Conservation (phyloP, 2,888 invertebrate genomes). For the Ophonus ardosiacus region DNA sequence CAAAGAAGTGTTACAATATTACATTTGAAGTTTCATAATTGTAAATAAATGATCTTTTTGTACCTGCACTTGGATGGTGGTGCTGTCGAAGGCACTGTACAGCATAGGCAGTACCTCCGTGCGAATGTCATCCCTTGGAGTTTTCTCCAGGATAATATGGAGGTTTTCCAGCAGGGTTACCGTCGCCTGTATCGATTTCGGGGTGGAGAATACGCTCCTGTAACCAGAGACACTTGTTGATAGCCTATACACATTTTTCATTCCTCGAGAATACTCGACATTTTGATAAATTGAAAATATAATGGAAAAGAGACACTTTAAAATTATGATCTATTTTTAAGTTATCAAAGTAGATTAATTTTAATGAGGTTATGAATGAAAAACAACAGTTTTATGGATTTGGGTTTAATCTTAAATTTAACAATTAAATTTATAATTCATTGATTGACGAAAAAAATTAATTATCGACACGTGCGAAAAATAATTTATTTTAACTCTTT, state of each 20-base stretch:
- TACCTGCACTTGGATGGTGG: conserved; percentile 94
- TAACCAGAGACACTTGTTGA: conserved; percentile 67
- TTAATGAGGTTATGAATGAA: too few relatives aligned
- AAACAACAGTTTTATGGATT: too few relatives aligned
- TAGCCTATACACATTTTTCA: background rate
- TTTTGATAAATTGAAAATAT: too few relatives aligned
- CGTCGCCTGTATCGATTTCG: conserved; percentile 90
- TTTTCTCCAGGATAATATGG: conserved; percentile 92
- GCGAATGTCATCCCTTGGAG: conserved; percentile 87
- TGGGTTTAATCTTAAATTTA: too few relatives aligned
- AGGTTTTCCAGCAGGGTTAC: conserved; percentile 93
- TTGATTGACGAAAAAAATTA: too few relatives aligned
- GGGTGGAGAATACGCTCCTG: conserved; percentile 86
- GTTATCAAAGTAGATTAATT: background rate
- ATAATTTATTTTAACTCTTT: too few relatives aligned
- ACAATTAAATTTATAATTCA: too few relatives aligned
- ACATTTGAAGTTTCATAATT: conserved; percentile 52
- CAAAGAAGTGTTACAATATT: too few relatives aligned
- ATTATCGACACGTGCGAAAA: too few relatives aligned
- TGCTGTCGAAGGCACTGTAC: conserved; percentile 91
- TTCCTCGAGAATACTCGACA: background rate
- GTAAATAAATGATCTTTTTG: conserved; percentile 48
- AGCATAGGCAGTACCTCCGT: conserved; percentile 91
- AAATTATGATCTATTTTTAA: background rate
- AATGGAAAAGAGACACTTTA: too few relatives aligned